Conservation (phyloP, 1,140 invertebrate genomes). For the Chrysopa pallens region DNA sequence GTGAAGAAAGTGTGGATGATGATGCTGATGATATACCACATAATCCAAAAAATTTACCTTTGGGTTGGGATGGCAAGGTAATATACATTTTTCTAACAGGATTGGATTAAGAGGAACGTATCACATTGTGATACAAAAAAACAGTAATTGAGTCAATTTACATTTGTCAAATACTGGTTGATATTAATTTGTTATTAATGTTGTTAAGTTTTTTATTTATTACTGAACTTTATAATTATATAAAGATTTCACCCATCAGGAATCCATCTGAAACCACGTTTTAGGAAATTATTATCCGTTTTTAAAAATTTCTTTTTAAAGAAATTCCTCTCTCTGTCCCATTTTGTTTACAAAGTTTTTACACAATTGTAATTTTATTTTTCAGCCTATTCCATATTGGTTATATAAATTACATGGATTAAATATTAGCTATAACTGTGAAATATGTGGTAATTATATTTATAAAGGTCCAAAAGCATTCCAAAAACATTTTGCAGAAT, state of each 20-base stretch:
- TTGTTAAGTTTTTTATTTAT: too few species aligned
- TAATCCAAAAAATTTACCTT: conserved; percentile 97
- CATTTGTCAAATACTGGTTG: too few species aligned
- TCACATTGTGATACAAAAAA: background rate
- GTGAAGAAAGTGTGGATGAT: conserved; percentile 71
- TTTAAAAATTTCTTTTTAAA: too few species aligned
- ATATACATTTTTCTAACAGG: conserved; percentile 1
- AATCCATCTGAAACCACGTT: too few species aligned
- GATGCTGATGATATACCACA: conserved; percentile 86
- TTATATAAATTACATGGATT: conserved; percentile 97
- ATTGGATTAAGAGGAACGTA: background rate
- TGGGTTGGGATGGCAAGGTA: conserved; percentile 98
- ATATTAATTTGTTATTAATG: too few species aligned
- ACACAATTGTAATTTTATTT: conserved; percentile 8
- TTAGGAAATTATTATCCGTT: too few species aligned
- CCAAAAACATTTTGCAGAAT: conserved; percentile 97
- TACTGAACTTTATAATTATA: too few species aligned
- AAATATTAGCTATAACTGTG: conserved; percentile 97
- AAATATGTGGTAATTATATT: conserved; percentile 98
- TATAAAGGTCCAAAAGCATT: conserved; percentile 99
- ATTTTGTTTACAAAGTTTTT: too few species aligned
- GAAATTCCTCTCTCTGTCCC: too few species aligned
- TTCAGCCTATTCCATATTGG: conserved; percentile 94
- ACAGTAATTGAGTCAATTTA: conserved; percentile 18
- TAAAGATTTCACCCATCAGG: too few species aligned